Conservation (phyloP, 2,888 invertebrate species). For the Epirrhoe alternata region DNA sequence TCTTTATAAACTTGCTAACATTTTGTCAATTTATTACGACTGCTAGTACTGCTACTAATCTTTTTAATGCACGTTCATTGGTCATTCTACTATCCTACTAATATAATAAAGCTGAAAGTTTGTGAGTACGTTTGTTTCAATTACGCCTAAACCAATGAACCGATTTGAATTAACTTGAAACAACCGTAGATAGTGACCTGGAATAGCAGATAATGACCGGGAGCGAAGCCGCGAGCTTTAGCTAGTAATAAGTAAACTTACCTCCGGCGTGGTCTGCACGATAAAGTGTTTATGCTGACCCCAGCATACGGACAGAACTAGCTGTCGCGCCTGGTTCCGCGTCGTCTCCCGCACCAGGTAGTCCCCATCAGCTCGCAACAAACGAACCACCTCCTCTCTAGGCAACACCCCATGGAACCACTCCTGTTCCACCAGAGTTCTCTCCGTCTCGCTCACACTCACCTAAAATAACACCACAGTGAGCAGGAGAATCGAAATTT, state of each 20-base stretch:
- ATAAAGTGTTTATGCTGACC: conserved; percentile 98
- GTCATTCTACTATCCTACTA: too few relatives aligned
- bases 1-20: too few relatives aligned
- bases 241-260: conserved; percentile 77
- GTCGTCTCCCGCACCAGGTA: conserved; percentile 97
- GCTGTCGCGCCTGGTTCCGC: conserved; percentile 95
- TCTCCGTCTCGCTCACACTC: conserved; percentile 83
- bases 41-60: too few relatives aligned
- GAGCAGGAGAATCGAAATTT: not conserved
- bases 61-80: too few relatives aligned
- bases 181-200: too few relatives aligned
- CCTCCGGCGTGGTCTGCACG: conserved; percentile 96
- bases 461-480: conserved; percentile 57
- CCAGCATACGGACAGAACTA: conserved; percentile 98
- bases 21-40: too few relatives aligned
- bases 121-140: too few relatives aligned
- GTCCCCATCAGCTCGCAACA: conserved; percentile 96
- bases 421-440: conserved; percentile 94
- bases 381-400: conserved; percentile 96
- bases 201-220: too few relatives aligned
- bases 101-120: too few relatives aligned
- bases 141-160: too few relatives aligned
- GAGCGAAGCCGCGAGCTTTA: too few relatives aligned
- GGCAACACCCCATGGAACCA: conserved; percentile 99
- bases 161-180: too few relatives aligned